Evolutionary conservation across 2,797 vertebrate genomes (phyloP).

Genomic region (Pseudomugil gertrudae): DNA sequence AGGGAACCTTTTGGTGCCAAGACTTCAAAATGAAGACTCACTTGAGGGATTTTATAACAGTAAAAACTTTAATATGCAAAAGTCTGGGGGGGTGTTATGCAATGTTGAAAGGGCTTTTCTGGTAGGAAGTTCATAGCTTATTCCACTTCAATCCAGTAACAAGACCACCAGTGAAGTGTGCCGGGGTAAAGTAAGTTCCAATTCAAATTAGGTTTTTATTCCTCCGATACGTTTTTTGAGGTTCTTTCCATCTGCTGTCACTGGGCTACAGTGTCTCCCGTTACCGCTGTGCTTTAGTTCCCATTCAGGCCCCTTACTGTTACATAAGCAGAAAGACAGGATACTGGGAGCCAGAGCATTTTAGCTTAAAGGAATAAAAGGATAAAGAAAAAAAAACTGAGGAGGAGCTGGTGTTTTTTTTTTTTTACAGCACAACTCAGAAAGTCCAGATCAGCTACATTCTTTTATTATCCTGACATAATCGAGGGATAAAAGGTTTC

Average conservation of each 20-base stretch:
- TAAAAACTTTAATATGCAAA: constrained; percentile 35
- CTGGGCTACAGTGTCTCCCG: constrained; percentile 39
- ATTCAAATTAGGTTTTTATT: constrained; percentile 27
- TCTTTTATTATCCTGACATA: constrained; percentile 39
- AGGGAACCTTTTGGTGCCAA: constrained; percentile 41
- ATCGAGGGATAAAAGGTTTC: constrained; percentile 37
- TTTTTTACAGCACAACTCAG: constrained; percentile 34
- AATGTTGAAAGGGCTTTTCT: constrained; percentile 37
- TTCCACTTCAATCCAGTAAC: constrained; percentile 18
- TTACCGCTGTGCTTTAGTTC: constrained; percentile 60
- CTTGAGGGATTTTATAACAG: constrained; percentile 35
- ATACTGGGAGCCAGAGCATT: constrained; percentile 55
- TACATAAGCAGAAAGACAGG: constrained; percentile 75
- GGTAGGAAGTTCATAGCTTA: constrained; percentile 40
- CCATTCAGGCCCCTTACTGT: constrained; percentile 69
- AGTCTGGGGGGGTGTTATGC: constrained; percentile 44
- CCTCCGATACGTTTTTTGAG: constrained; percentile 23
- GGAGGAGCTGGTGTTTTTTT: constrained; percentile 49
- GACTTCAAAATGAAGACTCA: constrained; percentile 42
- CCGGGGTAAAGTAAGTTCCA: constrained; percentile 5
- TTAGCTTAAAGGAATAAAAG: constrained; percentile 56
- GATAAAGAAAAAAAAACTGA: constrained; percentile 11
- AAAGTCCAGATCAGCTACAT: constrained; percentile 31
- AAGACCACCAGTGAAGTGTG: constrained; percentile 13
- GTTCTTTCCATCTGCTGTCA: constrained; percentile 32